Base-by-base conservation (phyloP, 1,140 invertebrate genomes). In the Calephelis virginiensis region DNA sequence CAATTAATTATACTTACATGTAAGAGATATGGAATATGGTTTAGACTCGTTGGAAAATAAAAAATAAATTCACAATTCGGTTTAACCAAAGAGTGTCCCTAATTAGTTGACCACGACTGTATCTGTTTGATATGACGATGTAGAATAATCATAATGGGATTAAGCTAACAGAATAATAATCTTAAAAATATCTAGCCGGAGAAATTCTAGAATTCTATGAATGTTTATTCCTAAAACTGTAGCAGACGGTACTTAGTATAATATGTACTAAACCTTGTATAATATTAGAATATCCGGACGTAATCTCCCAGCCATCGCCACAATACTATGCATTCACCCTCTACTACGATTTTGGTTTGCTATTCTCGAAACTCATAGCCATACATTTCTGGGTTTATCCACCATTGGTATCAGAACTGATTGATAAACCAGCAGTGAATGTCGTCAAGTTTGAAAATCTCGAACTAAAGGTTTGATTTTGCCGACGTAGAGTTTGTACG, bases 221-320 rank as follows among this genome's bases (percentile, higher is more conserved):
- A 53, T 10, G 38, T 50, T 8, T 45, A 10, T 14, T 61, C 63
- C 37, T 49, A 53, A 64, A 50, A 64, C 37, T 50, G 49, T 47
- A 45, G 49, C 67, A 69, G 67, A 69, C 67, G 56, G 45, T 64
- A 61, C n/a, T 61, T 45, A 53, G 48, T 13, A 64, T 50, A 11
- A 64, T 50, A 11, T 53, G 38, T 14, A 75, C 75, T 84, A 84
- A 84, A 84, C 63, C 76, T 66, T 68, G 65, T 66, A 78, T 68
- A 73, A 76, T 84, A 84, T 84, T 82, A 72, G 67, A 67, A 72
- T 71, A 64, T 67, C 71, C 69, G 71, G 67, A 68, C 72, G 61
- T 69, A 81, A 81, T 81, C 77, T 74, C 61, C 61, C 66, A 61
- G 72, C 59, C 68, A 65, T 69, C 74, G 69, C 71, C 71, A 76